A percentile compares a stretch with the other conserved stretches of the same genome.
Conservation (phyloP, 2,797 vertebrate genomes). For the Arnoldichthys spilopterus region DNA sequence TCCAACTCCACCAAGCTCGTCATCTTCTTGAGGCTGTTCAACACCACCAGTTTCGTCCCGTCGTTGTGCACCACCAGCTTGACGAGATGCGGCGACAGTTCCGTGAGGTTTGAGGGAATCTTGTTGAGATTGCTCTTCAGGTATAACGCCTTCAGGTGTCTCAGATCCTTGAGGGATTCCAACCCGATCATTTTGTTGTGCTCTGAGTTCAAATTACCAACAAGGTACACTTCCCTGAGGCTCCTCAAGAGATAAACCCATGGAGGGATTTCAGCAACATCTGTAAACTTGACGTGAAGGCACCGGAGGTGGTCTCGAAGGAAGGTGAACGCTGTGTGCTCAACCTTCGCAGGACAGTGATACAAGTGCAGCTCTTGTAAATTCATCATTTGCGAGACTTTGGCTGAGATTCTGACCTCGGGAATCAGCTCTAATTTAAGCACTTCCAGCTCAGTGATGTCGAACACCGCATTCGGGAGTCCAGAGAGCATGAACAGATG, state of each 20-base stretch:
- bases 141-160: constrained; percentile 92
- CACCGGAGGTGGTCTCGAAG: constrained; percentile 93
- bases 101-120: constrained; percentile 96
- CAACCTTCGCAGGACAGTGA: constrained; percentile 95
- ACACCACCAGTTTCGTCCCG: constrained; percentile 94
- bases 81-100: constrained; percentile 92
- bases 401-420: constrained; percentile 92
- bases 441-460: constrained; percentile 92
- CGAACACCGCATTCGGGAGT: constrained; percentile 94
- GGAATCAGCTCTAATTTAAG: constrained; percentile 95
- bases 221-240: constrained; percentile 91
- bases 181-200: constrained; percentile 99
- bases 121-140: constrained; percentile 99
- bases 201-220: constrained; percentile 97
- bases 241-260: constrained; percentile 97
- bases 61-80: constrained; percentile 96
- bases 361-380: constrained; percentile 95
- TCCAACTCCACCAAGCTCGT: constrained; percentile 94
- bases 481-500: constrained; percentile 98
- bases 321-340: constrained; percentile 94
- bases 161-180: constrained; percentile 93
- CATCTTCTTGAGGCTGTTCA: constrained; percentile 99
- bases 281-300: constrained; percentile 97
- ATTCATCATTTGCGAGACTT: constrained; percentile 96
- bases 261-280: constrained; percentile 92